Conservation (phyloP, 1,140 invertebrate genomes). For the Babylonia areolata region DNA sequence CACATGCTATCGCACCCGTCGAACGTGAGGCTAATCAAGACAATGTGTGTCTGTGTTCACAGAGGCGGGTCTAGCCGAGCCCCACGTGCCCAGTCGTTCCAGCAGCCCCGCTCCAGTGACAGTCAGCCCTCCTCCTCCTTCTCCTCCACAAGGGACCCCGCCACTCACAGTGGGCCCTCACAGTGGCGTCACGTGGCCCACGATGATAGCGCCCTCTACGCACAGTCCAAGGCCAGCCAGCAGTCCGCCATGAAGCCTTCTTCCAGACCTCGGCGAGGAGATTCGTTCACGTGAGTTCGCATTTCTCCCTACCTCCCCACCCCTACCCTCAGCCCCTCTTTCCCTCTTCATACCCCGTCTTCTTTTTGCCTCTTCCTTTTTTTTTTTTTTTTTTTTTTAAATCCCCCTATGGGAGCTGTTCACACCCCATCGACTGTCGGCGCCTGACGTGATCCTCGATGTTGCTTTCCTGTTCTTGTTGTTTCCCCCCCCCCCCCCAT, state of each 20-base stretch:
- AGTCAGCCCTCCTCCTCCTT: neutral
- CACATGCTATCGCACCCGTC: too few species aligned
- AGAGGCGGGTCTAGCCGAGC: conserved; percentile 29
- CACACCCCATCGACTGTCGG: too few species aligned
- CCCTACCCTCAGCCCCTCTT: too few species aligned
- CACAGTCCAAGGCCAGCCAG: conserved; percentile 36
- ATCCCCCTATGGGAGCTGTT: too few species aligned
- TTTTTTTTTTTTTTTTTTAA: neutral
- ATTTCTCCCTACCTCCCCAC: too few species aligned
- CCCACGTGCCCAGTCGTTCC: neutral
- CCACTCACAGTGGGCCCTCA: too few species aligned
- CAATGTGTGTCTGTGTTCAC: neutral
- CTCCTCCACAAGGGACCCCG: too few species aligned
- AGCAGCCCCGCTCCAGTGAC: neutral
- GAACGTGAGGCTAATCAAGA: too few species aligned
- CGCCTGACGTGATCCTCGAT: too few species aligned
- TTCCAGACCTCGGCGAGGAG: conserved; percentile 25
- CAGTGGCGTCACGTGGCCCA: conserved; percentile 19
- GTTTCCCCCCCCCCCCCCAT: too few species aligned
- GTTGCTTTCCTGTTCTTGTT: neutral
- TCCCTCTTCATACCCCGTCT: neutral
- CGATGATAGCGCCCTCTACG: conserved; percentile 39
- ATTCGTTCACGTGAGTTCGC: conserved; percentile 25
- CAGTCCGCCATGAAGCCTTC: conserved; percentile 31
- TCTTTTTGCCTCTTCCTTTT: neutral